Base-by-base conservation (phyloP, 2,797 vertebrate genomes). In the Pyrocephalus nanus region DNA sequence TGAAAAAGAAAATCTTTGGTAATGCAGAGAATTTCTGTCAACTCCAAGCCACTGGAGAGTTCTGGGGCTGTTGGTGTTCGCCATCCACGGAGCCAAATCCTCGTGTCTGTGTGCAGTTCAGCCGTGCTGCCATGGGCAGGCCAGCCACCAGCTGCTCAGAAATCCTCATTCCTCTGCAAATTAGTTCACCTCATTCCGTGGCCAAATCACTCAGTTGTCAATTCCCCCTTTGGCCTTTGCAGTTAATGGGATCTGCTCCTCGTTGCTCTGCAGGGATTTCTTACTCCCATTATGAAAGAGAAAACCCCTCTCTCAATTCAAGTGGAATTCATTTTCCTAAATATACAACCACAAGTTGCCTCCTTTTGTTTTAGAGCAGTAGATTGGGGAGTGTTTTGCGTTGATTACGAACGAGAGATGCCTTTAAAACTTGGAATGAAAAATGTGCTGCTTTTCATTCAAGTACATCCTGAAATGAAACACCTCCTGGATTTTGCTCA, bases 241-340 rank as follows among this genome's bases (percentile, higher is more conserved):
- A 96, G 89, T 93, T 96, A 97, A 96, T 95, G 95, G 96, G 91
- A 91, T 96, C 95, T 96, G 92, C 93, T 92, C 34, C 90, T 71
- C n/a, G 32, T 60, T 0, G 27, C 43, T 88, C 95, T 29, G 42
- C 76, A 66, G 95, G 85, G 95, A 96, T 81, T 93, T 88, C 87
- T 45, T 83, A 81, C 82, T 94, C 95, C 82, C 93, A 83, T 69
- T 91, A 90, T 53, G 72, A 81, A 92, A 92, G 95, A 79, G 85
- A 72, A 78, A 42, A 53, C 53, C 54, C 54, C 58, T 47, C 64
- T 95, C 72, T 81, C 76, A 88, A 88, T 91, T 96, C 82, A 93
- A 92, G 83, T 42, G 54, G 79, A 93, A 86, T 92, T 94, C 17
- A 78, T 94, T 81, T 90, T 96, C 69, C 82, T 71, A 83, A 92